phyloP scores from a whole-genome alignment of 2,113 vertebrate species.

The Saguinus midas region DNA sequence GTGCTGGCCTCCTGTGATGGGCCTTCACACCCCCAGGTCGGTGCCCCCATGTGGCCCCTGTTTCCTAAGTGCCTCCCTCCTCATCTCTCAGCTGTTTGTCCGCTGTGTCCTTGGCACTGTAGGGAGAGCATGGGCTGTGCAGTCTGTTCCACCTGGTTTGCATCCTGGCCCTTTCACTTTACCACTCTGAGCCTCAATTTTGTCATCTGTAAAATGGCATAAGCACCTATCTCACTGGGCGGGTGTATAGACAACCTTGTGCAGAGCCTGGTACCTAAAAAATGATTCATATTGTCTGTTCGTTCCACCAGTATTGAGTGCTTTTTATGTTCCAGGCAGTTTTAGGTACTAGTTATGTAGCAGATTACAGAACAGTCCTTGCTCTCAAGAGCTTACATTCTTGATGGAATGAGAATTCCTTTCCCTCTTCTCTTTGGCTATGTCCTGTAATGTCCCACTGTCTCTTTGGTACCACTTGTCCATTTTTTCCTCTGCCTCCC shows the following conservation, averaged over 20 bases:
- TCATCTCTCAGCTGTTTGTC: not conserved
- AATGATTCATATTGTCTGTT: not conserved
- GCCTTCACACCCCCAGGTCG: not conserved
- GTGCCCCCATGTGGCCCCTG: not conserved
- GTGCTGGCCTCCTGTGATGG: slow-evolving; percentile 79
- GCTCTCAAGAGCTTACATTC: not conserved
- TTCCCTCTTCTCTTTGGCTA: not conserved
- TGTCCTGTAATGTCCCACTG: not conserved
- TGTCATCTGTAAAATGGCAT: not conserved
- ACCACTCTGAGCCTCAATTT: not conserved
- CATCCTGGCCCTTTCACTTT: not conserved
- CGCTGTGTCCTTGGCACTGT: not conserved
- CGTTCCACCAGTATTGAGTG: not conserved
- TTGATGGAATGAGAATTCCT: not conserved
- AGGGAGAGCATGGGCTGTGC: not conserved
- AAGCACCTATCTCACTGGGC: not conserved
- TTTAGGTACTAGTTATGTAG: not conserved
- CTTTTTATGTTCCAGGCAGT: not conserved
- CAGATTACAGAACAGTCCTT: not conserved
- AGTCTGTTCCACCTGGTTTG: not conserved
- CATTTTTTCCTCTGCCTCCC: not conserved
- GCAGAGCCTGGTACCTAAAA: not conserved
- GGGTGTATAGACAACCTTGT: not conserved
- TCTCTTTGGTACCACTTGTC: not conserved
- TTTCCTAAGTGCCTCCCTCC: not conserved